Percentiles rank a stretch among this genome's conserved stretches.
phyloP scores from a whole-genome alignment of 2,797 vertebrate species.

The Podarcis lilfordi region DNA sequence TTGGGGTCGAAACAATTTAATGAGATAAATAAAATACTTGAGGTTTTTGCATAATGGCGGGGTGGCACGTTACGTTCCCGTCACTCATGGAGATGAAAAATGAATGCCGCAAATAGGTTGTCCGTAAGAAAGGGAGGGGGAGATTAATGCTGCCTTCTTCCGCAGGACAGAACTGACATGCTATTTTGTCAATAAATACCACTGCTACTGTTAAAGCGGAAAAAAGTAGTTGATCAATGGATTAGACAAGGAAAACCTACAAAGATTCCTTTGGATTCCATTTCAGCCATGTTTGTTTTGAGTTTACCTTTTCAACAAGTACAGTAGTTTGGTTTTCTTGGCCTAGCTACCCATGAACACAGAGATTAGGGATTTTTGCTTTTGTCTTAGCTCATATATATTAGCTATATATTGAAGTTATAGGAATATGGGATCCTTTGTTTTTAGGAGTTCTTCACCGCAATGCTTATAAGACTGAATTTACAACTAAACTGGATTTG shows the following conservation, averaged over 20 bases:
- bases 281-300: not conserved
- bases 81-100: not conserved
- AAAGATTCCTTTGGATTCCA: not conserved
- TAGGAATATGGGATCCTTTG: not conserved
- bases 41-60: not conserved
- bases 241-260: not conserved
- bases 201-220: not conserved
- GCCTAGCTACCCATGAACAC: not conserved
- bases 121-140: not conserved
- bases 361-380: not conserved
- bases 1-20: too few species aligned
- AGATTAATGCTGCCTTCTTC: not conserved
- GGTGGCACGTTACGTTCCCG: not conserved
- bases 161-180: not conserved
- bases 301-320: not conserved
- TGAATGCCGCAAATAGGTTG: not conserved
- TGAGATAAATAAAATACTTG: too few species aligned
- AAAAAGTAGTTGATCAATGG: not conserved
- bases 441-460: not conserved
- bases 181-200: not conserved
- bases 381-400: too few species aligned
- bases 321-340: not conserved
- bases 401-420: not conserved
- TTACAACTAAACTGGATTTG: not conserved
- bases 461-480: not conserved